Percentiles rank a stretch among this genome's conserved stretches.
Conservation (phyloP, 2,113 vertebrate species). For the Aspiorhynchus laticeps region DNA sequence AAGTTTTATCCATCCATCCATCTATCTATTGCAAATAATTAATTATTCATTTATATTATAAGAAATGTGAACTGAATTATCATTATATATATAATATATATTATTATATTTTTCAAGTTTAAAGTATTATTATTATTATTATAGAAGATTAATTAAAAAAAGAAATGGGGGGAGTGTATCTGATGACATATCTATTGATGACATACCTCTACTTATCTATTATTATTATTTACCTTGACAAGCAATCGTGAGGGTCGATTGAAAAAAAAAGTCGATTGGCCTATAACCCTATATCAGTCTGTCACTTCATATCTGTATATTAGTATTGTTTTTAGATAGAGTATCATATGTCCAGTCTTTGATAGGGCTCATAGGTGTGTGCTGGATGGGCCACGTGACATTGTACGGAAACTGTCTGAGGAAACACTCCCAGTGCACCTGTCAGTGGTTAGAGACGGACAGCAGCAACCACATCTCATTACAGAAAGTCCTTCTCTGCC, state of each 20-base stretch:
- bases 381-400: conserved; percentile 5
- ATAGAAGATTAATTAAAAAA: too few relatives aligned
- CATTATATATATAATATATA: too few relatives aligned
- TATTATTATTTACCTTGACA: background rate
- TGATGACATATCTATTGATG: too few relatives aligned
- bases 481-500: conserved; percentile 45
- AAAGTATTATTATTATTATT: too few relatives aligned
- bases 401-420: conserved; percentile 39
- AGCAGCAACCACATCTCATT: conserved; percentile 46
- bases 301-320: background rate
- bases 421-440: conserved; percentile 49
- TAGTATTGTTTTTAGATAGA: background rate
- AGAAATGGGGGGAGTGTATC: too few relatives aligned
- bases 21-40: too few relatives aligned
- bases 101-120: too few relatives aligned
- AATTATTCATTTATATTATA: too few relatives aligned
- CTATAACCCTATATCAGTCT: background rate
- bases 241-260: background rate
- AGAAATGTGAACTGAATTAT: too few relatives aligned
- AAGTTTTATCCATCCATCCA: too few relatives aligned
- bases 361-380: conserved; percentile 18
- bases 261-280: too few relatives aligned
- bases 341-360: conserved; percentile 13
- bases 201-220: too few relatives aligned
- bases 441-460: conserved; percentile 47